Percentiles rank a stretch among this genome's conserved stretches.
Evolutionary conservation across 2,888 invertebrate genomes (phyloP).

Genomic region (Microplitis deprimator): DNA sequence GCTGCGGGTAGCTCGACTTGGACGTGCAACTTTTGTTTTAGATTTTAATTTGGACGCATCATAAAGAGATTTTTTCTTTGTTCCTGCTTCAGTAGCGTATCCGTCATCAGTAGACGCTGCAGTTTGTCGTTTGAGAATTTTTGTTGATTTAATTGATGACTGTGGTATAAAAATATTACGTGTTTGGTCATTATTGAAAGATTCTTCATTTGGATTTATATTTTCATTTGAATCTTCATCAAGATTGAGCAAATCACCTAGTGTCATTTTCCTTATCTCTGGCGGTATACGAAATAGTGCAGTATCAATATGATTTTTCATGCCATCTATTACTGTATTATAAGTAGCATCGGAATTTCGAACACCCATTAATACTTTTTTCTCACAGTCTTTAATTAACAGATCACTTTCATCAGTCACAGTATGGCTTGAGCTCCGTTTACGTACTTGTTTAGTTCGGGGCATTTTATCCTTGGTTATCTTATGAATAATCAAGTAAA

Average conservation of each 20-base stretch:
- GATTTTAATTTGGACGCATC: slow-evolving; percentile 43
- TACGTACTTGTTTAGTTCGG: slow-evolving; percentile 60
- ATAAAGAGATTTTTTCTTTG: slow-evolving; percentile 21
- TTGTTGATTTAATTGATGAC: slow-evolving; percentile 41
- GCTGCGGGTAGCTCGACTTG: slow-evolving; percentile 27
- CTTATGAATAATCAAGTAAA: too few species aligned
- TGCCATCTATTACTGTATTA: slow-evolving; percentile 48
- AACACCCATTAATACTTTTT: slow-evolving; percentile 50
- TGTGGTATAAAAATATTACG: slow-evolving; percentile 36
- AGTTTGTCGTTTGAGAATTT: slow-evolving; percentile 55
- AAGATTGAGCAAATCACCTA: slow-evolving; percentile 52
- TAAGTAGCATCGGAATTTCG: slow-evolving; percentile 55
- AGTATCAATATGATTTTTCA: slow-evolving; percentile 52
- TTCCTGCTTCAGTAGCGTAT: slow-evolving; percentile 60
- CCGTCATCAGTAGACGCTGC: slow-evolving; percentile 62
- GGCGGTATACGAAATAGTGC: slow-evolving; percentile 36
- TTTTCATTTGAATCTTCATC: slow-evolving; percentile 47
- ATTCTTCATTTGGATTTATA: slow-evolving; percentile 43
- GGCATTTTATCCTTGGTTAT: slow-evolving; percentile 55
- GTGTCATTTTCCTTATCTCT: slow-evolving; percentile 56
- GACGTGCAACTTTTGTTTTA: slow-evolving; percentile 20
- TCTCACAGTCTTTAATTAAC: slow-evolving; percentile 58
- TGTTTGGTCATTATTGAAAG: slow-evolving; percentile 35
- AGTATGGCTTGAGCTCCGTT: slow-evolving; percentile 45
- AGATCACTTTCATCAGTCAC: slow-evolving; percentile 52